Base-by-base conservation (phyloP, 2,888 invertebrate species). In the Lepidochrysops patricia region DNA sequence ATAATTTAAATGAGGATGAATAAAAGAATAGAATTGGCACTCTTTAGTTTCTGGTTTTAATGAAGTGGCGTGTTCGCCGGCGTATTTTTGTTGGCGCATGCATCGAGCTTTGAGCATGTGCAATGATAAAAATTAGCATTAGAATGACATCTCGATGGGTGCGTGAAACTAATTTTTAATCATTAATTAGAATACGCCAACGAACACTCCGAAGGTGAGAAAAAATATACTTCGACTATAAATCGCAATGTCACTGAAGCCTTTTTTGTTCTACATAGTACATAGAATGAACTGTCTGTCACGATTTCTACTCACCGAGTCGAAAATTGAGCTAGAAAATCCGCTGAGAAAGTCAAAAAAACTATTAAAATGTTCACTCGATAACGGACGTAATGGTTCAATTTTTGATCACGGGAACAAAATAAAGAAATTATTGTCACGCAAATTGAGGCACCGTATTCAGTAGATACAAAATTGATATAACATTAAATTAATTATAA, bases 391-490 rank as follows among this genome's bases (percentile, higher is more conserved):
- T 19, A 54, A 29, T 19, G 4, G 4, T 19, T 19, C 19, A 54
- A 32, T 54, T 54, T 54, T 15, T 54, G 72, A 71, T 68, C 34
- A 26, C 76, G 68, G 72, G 70, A 72, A 54, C 52, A 73, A 75
- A 75, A 77, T 72, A 74, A 76, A 77, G 78, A 78, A 73, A 76
- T 66, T 82, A 82, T 83, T 84, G 86, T 84, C 83, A 77, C 82
- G 81, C 80, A 74, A 75, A 80, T 76, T 75, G 75, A 80, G 76
- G 87, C 87, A 86, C 87, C 74, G 71, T 74, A 71, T 80, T 80
- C 80, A 78, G 79, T 82, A 80, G 76, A 71, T 81, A 79, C 82
- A 81, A 79, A 80, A 84, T 80, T 80, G 82, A 82, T 82, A 81
- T 78, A 74, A 74, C 79, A 78, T 79, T 76, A 73, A 79, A 78